Conservation (phyloP, 23 tunicate genomes). For the Halocynthia aurantium region DNA sequence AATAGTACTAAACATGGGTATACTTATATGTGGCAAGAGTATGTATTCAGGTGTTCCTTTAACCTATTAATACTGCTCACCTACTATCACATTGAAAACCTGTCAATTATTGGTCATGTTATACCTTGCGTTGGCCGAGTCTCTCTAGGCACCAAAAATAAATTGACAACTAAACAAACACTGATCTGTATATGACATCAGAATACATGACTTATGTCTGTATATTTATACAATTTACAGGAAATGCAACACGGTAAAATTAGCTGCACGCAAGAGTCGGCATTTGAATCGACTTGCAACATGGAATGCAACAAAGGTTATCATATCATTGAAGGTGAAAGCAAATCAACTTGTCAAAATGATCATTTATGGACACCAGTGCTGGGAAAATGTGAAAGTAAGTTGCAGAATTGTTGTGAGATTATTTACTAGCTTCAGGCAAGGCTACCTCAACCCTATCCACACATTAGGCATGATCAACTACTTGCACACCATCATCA, state of each 20-base stretch:
- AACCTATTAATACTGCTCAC: background rate
- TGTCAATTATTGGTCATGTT: background rate
- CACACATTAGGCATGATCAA: no score
- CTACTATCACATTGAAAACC: background rate
- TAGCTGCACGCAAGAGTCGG: conserved; percentile 39
- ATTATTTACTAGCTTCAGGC: background rate
- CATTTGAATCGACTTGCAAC: conserved; percentile 45
- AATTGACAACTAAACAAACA: no score
- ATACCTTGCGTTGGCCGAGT: no score
- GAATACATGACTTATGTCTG: background rate
- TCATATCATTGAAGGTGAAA: conserved; percentile 23
- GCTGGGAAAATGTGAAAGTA: conserved; percentile 51
- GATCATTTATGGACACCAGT: conserved; percentile 28
- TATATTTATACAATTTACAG: background rate
- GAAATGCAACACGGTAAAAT: conserved; percentile 37
- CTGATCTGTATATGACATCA: background rate
- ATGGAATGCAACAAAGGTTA: conserved; percentile 61
- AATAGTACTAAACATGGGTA: no score
- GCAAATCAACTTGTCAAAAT: conserved; percentile 27
- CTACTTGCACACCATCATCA: no score
- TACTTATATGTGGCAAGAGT: background rate
- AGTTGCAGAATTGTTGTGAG: background rate
- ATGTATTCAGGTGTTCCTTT: background rate
- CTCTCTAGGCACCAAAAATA: no score
- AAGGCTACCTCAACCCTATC: no score